Percentiles rank a stretch among this genome's conserved stretches.
Conservation (phyloP, 1,140 invertebrate species). For the Nephila pilipes region DNA sequence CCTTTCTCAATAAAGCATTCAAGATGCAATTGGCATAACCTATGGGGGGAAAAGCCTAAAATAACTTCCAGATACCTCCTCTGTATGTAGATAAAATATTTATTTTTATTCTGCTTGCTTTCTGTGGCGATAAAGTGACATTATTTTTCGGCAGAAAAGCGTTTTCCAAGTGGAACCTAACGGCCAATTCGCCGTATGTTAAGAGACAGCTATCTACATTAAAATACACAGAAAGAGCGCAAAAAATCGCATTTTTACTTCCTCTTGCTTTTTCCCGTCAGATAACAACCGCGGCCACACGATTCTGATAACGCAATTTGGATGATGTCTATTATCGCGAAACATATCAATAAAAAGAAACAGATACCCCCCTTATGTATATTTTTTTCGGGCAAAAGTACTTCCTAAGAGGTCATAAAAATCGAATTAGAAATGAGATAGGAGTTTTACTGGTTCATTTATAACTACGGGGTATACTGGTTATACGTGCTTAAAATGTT, state of each 20-base stretch:
- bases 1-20: background rate
- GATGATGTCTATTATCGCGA: constrained; percentile 30
- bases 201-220: constrained; percentile 36
- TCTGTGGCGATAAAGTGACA: background rate
- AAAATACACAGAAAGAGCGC: constrained; percentile 8
- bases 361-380: background rate
- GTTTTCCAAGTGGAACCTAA: constrained; percentile 7
- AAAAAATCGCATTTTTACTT: constrained; percentile 40
- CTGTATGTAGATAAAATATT: constrained; percentile 59
- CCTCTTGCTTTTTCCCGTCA: background rate
- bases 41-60: background rate
- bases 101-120: constrained; percentile 54
- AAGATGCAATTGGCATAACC: background rate
- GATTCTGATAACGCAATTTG: constrained; percentile 57
- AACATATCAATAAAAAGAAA: constrained; percentile 52
- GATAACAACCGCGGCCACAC: constrained; percentile 40
- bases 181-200: constrained; percentile 60
- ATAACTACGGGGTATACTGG: background rate
- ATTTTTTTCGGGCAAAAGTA: background rate
- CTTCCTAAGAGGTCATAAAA: background rate
- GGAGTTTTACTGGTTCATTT: background rate
- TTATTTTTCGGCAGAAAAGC: constrained; percentile 14
- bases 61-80: constrained; percentile 13
- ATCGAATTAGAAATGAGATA: constrained; percentile 34
- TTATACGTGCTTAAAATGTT: no score